Percentiles rank a stretch among this genome's conserved stretches.
phyloP scores from a whole-genome alignment of 64 coral and sea anemone genomes.

The Pachyseris speciosa region DNA sequence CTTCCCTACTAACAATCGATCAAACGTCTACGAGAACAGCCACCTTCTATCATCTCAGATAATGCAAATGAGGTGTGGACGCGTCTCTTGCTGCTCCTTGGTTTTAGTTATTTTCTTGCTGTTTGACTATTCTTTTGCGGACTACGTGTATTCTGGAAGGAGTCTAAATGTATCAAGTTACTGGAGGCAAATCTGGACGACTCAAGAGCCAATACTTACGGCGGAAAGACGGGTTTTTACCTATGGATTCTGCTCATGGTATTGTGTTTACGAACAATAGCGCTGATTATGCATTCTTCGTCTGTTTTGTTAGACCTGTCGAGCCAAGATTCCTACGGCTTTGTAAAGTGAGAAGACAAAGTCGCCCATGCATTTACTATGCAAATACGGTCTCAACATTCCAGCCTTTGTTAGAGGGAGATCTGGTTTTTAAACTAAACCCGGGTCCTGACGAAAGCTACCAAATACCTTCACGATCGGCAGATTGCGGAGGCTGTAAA shows the following conservation, averaged over 20 bases:
- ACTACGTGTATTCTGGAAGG: constrained; percentile 53
- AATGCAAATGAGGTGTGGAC: constrained; percentile 45
- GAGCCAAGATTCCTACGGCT: constrained; percentile 54
- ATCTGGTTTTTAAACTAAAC: constrained; percentile 63
- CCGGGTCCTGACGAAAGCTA: constrained; percentile 46
- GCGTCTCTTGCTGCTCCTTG: constrained; percentile 28
- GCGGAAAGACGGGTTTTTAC: constrained; percentile 53
- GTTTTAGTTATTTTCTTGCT: constrained; percentile 50
- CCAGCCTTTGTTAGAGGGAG: constrained; percentile 47
- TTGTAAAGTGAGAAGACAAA: constrained; percentile 47
- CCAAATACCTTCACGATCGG: constrained; percentile 56
- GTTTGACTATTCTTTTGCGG: constrained; percentile 24
- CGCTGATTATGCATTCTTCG: constrained; percentile 63
- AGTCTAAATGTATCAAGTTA: constrained; percentile 67
- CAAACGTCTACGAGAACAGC: too few relatives aligned
- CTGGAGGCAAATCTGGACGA: constrained; percentile 44
- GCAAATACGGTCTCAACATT: constrained; percentile 56
- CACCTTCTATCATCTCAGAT: too few relatives aligned
- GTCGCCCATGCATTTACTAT: constrained; percentile 56
- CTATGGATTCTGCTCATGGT: constrained; percentile 52
- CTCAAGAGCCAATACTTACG: constrained; percentile 36
- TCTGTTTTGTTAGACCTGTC: constrained; percentile 65
- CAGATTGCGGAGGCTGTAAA: constrained; percentile 44
- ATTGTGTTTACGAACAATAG: constrained; percentile 54
- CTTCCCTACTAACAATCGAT: too few relatives aligned